These are phyloP conservation scores for Digitonthophagus gazella DNA, from an alignment of 2,888 invertebrate genomes.

Conservation along the genomic window DNA sequence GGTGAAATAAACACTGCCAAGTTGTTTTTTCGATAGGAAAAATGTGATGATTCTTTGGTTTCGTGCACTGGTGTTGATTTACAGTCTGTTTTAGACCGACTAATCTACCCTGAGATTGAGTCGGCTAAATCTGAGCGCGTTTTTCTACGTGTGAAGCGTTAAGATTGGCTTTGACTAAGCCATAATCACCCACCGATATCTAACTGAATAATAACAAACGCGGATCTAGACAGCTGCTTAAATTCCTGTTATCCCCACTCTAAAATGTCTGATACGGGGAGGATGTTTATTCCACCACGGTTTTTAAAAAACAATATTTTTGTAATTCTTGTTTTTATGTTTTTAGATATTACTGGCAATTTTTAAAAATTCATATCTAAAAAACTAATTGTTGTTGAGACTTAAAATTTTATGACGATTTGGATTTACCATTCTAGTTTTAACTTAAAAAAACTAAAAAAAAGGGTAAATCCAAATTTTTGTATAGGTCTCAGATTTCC, in stretches of 20 bases:
- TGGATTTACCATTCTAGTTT: no score
- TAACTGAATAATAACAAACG: background rate
- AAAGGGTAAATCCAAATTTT: no score
- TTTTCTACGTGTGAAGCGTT: no score
- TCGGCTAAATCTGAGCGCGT: conserved; percentile 39
- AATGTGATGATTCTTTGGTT: conserved; percentile 4
- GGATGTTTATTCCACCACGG: background rate
- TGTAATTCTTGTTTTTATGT: no score
- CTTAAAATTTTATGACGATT: no score
- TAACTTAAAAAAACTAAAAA: no score
- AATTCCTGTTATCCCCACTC: background rate
- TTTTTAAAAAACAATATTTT: background rate
- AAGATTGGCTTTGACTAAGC: background rate
- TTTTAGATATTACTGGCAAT: no score
- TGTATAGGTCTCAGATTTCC: no score
- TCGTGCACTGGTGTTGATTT: conserved; percentile 7
- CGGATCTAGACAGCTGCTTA: background rate
- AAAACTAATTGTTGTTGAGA: no score
- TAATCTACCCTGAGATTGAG: conserved; percentile 64
- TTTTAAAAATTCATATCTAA: no score
- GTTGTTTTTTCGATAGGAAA: no score
- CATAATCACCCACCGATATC: background rate
- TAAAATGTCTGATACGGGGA: background rate
- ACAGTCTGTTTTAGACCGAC: conserved; percentile 44
- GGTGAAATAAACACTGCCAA: conserved; percentile 28